phyloP scores from a whole-genome alignment of 2,797 vertebrate genomes.

The Enteromius argenteus region DNA sequence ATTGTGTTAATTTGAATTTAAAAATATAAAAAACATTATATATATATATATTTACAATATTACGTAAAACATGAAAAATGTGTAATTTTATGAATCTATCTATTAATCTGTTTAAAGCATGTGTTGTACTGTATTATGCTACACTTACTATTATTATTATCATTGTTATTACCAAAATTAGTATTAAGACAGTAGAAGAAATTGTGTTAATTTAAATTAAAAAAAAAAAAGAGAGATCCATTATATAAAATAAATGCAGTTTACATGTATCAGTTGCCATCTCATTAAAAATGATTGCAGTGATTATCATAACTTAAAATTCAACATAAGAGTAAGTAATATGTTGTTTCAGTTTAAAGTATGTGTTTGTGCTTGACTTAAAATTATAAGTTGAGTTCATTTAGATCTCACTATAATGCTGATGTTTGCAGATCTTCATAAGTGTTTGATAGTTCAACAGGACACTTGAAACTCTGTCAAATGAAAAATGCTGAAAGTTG shows the following conservation, averaged over 20 bases:
- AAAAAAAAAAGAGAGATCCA: too few relatives aligned
- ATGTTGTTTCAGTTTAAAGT: too few relatives aligned
- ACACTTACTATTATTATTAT: too few relatives aligned
- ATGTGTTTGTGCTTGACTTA: too few relatives aligned
- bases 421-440: background rate
- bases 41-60: too few relatives aligned
- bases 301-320: background rate
- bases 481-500: background rate
- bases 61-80: too few relatives aligned
- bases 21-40: background rate
- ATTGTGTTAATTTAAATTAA: background rate
- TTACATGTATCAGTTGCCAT: background rate
- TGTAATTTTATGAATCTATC: too few relatives aligned
- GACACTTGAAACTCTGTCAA: background rate
- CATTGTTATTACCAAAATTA: background rate
- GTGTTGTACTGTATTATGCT: too few relatives aligned
- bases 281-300: too few relatives aligned
- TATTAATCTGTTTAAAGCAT: too few relatives aligned
- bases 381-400: background rate
- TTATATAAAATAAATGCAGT: too few relatives aligned
- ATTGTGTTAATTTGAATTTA: background rate
- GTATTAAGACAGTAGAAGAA: background rate
- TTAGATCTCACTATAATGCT: background rate
- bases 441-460: background rate
- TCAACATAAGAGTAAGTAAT: background rate